phyloP scores from a whole-genome alignment of 2,113 vertebrate genomes.

The Paracanthobrama guichenoti region DNA sequence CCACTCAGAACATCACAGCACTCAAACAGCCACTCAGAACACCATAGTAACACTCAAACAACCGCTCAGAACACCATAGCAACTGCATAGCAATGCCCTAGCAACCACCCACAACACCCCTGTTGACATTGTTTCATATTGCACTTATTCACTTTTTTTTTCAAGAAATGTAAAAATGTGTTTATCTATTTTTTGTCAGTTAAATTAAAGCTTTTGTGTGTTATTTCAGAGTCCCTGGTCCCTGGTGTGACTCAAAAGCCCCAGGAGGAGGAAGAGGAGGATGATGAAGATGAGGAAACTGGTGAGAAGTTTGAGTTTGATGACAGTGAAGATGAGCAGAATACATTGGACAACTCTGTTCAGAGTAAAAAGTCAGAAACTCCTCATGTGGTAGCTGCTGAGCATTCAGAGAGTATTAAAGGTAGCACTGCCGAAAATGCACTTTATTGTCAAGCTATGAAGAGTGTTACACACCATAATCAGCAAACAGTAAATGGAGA shows the following conservation, averaged over 20 bases:
- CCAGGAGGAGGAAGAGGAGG: slow-evolving; percentile 53
- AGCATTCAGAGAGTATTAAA: slow-evolving; percentile 12
- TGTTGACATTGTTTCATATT: too few species aligned
- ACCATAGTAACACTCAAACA: background rate
- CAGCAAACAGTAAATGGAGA: slow-evolving; percentile 20
- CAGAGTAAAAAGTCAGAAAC: background rate
- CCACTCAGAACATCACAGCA: too few species aligned
- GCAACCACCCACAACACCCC: background rate
- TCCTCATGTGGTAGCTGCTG: slow-evolving; percentile 13
- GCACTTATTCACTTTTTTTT: background rate
- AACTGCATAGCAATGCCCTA: background rate
- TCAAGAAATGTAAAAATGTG: background rate
- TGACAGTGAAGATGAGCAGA: slow-evolving; percentile 55
- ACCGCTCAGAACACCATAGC: too few species aligned
- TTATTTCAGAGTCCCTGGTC: slow-evolving; percentile 51
- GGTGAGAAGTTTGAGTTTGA: slow-evolving; percentile 61
- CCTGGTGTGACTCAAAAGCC: slow-evolving; percentile 40
- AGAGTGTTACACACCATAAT: background rate
- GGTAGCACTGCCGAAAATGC: slow-evolving; percentile 30
- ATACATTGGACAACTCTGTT: slow-evolving; percentile 20
- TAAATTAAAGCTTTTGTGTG: background rate
- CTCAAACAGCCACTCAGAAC: background rate
- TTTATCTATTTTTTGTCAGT: background rate
- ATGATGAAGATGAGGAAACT: slow-evolving; percentile 59
- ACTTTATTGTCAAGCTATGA: slow-evolving; percentile 55